Percentiles rank a stretch among this genome's conserved stretches.
phyloP scores from a whole-genome alignment of 2,888 invertebrate species.

The Caenorhabditis becei region DNA sequence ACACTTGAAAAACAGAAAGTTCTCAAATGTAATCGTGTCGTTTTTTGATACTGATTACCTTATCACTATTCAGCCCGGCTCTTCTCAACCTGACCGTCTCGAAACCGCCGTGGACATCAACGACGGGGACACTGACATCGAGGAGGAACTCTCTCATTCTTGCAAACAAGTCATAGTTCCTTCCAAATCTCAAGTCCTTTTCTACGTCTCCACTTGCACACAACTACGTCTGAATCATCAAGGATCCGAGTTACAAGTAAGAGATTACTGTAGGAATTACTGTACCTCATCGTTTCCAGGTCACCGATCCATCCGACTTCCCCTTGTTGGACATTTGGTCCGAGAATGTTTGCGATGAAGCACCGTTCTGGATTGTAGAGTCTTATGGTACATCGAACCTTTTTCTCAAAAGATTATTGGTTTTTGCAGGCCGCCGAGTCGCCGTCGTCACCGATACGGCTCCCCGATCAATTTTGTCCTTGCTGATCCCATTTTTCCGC shows the following conservation, averaged over 20 bases:
- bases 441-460: conserved; percentile 64
- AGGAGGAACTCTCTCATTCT: conserved; percentile 58
- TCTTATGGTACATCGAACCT: conserved; percentile 55
- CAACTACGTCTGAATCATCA: conserved; percentile 71
- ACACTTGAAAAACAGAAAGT: neutral
- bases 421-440: conserved; percentile 60
- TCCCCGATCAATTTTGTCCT: conserved; percentile 51
- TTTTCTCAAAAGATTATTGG: neutral
- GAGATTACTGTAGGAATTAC: no score
- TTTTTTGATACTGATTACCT: no score
- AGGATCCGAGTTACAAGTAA: conserved; percentile 76
- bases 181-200: conserved; percentile 74
- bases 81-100: conserved; percentile 41
- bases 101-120: conserved; percentile 55
- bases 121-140: conserved; percentile 60
- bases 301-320: conserved; percentile 77
- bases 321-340: conserved; percentile 78
- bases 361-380: conserved; percentile 70
- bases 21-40: neutral
- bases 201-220: conserved; percentile 74
- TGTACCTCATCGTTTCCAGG: no score
- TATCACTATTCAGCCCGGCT: conserved; percentile 35
- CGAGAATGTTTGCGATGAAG: conserved; percentile 70
- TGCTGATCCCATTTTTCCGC: conserved; percentile 60
- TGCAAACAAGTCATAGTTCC: conserved; percentile 68